Evolutionary conservation across 2,113 vertebrate species (phyloP), one percentile per base, ranked within the genome.

Genomic region (Ranitomeya variabilis): DNA sequence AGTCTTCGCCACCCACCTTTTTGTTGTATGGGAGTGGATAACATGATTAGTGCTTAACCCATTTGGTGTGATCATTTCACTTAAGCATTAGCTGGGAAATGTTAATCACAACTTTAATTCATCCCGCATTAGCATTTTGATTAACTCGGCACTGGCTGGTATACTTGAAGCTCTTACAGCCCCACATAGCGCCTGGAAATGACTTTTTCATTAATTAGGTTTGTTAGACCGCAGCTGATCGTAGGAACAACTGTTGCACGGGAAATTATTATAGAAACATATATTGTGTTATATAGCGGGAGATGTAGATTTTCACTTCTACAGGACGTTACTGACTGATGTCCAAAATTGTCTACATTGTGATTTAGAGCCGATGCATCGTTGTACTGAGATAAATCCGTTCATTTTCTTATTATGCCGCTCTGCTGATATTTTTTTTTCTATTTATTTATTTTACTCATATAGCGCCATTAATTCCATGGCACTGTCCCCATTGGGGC

Each of bases 101-200:
- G 97, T 97, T 98, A 98, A 98, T 98, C 97, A 98, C 97, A 97
- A 98, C 96, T 98, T 97, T 98, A 98, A 98, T 98, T 98, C 98
- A 96, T 96, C 96, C 95, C 93, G 95, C 96, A 98, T 97, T 98
- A 97, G 97, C 97, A 99, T 98, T 99, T 99, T 99, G 97, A 99
- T 99, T 97, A 99, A 98, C 97, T 98, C 96, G 96, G 94, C 95
- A 95, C 96, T 96, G 97, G 95, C 97, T 97, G 94, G 94, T 93
- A 90, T 94, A 97, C 97, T 98, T 96, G 95, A 96, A 96, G 95
- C 95, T 92, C 96, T 96, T 97, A 96, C 96, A 96, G 96, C 96
- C 94, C 94, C 95, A 95, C 95, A 96, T 93, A 96, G 96, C 94
- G 95, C 94, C 95, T 96, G 96, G 96, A 97, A 97, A 98, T 96